phyloP scores from a whole-genome alignment of 2,797 vertebrate species.

The Sus cebifrons region DNA sequence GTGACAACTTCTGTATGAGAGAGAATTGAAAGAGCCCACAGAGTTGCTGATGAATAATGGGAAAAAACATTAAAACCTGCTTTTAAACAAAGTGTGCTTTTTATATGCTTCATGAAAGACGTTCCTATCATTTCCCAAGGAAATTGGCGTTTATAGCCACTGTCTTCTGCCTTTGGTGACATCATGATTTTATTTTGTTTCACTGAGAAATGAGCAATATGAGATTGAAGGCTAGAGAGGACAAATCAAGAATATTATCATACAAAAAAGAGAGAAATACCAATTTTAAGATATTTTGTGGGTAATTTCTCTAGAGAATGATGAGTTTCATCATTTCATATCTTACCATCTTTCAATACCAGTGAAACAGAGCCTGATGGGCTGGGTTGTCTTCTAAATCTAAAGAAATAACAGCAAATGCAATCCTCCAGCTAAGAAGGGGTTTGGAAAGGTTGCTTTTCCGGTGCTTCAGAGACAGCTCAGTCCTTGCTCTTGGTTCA shows the following conservation, averaged over 20 bases:
- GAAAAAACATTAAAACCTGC: constrained; percentile 36
- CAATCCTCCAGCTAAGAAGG: background rate
- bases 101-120: constrained; percentile 4
- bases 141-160: constrained; percentile 29
- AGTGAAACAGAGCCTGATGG: background rate
- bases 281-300: background rate
- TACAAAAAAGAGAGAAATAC: constrained; percentile 6
- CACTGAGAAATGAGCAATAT: background rate
- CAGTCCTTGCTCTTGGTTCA: background rate
- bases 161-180: constrained; percentile 44
- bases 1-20: constrained; percentile 47
- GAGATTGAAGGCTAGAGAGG: background rate
- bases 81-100: constrained; percentile 56
- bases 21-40: background rate
- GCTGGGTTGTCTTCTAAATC: background rate
- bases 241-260: background rate
- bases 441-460: constrained; percentile 14
- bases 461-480: background rate
- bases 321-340: background rate
- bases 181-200: constrained; percentile 49
- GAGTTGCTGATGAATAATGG: constrained; percentile 55
- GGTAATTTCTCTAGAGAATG: background rate
- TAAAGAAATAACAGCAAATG: background rate
- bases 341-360: background rate
- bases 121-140: background rate